Percentiles rank a stretch among this genome's conserved stretches.
phyloP scores from a whole-genome alignment of 2,797 vertebrate genomes.

The Botia kubotai region DNA sequence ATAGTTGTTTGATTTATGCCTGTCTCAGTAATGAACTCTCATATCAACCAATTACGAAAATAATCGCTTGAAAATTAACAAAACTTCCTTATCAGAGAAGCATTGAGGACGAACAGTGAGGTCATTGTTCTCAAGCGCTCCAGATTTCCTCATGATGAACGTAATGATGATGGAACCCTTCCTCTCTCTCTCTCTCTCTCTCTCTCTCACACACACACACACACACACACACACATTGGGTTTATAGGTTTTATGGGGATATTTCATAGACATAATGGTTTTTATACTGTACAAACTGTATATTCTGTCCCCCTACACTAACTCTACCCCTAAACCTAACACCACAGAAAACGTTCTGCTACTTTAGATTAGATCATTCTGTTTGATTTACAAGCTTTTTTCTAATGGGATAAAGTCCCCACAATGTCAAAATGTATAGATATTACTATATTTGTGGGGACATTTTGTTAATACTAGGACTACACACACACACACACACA shows the following conservation, averaged over 20 bases:
- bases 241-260: too few species aligned
- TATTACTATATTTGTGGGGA: too few species aligned
- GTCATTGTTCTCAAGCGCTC: slow-evolving; percentile 48
- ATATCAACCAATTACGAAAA: slow-evolving; percentile 5
- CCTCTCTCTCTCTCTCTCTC: slow-evolving; percentile 46
- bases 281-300: too few species aligned
- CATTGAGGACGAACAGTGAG: slow-evolving; percentile 54
- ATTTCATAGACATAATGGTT: too few species aligned
- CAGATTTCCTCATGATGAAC: slow-evolving; percentile 51
- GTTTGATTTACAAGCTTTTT: too few species aligned
- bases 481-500: slow-evolving; percentile 41
- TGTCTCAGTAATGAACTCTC: neutral
- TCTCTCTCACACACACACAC: slow-evolving; percentile 45
- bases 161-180: slow-evolving; percentile 50
- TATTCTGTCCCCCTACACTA: too few species aligned
- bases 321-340: too few species aligned
- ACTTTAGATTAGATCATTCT: too few species aligned
- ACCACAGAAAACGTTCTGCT: too few species aligned
- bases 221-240: slow-evolving; percentile 40
- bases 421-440: too few species aligned
- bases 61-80: slow-evolving; percentile 1
- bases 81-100: slow-evolving; percentile 48
- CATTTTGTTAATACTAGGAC: neutral
- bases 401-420: too few species aligned
- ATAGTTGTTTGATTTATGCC: neutral